Conservation (phyloP, 2,888 invertebrate genomes). For the Zeuzera pyrina region DNA sequence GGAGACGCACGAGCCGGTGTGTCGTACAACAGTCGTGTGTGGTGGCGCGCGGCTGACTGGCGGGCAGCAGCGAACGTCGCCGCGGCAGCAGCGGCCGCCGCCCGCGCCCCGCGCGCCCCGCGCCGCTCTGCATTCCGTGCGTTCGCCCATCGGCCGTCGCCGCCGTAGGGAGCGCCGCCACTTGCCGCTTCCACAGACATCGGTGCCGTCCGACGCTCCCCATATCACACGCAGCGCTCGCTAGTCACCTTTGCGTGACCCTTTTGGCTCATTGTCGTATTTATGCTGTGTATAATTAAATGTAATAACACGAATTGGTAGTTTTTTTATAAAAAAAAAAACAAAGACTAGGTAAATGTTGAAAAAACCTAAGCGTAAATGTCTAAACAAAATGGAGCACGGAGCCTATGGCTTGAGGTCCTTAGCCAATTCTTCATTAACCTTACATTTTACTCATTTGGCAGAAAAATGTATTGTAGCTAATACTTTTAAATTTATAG, state of each 20-base stretch:
- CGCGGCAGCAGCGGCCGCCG: constrained; percentile 52
- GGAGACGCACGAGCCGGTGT: constrained; percentile 31
- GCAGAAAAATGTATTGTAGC: no score
- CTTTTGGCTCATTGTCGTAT: no score
- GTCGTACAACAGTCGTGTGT: constrained; percentile 54
- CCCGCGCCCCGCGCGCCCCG: constrained; percentile 50
- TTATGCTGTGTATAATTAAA: no score
- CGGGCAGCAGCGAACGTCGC: constrained; percentile 41
- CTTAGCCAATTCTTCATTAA: no score
- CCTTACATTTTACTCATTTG: no score
- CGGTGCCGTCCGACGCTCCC: constrained; percentile 43
- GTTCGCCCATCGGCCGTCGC: constrained; percentile 45
- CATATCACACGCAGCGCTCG: constrained; percentile 36
- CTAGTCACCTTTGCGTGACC: constrained; percentile 59
- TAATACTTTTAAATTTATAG: no score
- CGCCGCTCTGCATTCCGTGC: constrained; percentile 47
- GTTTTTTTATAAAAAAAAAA: no score
- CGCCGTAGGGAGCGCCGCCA: constrained; percentile 39
- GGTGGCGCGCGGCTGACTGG: constrained; percentile 68
- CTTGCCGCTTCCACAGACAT: constrained; percentile 44
- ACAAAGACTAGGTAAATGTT: no score
- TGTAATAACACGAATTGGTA: no score
- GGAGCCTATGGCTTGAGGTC: no score
- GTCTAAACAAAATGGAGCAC: no score
- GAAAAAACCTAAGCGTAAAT: no score